Evolutionary conservation across 2,888 invertebrate species (phyloP).

Genomic region (Tortricodes alternella): DNA sequence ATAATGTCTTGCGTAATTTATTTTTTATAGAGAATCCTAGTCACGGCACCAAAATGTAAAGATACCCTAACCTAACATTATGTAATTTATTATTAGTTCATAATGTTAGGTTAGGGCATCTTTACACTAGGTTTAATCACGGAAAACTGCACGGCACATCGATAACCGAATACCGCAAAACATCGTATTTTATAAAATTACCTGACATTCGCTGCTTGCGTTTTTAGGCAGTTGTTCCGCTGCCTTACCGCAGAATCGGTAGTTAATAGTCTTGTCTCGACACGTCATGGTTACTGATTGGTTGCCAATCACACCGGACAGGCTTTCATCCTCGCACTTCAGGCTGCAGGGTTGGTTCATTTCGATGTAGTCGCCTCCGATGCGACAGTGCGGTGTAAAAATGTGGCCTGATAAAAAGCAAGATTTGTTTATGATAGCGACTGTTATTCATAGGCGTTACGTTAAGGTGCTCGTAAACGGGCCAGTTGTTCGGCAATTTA

Average conservation of each 20-base stretch:
- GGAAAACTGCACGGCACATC: too few relatives aligned
- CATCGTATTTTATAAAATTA: constrained; percentile 34
- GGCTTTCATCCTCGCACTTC: constrained; percentile 48
- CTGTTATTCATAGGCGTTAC: too few relatives aligned
- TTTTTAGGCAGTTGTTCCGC: constrained; percentile 37
- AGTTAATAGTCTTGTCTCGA: constrained; percentile 50
- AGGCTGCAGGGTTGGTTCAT: constrained; percentile 62
- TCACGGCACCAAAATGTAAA: too few relatives aligned
- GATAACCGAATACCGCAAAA: too few relatives aligned
- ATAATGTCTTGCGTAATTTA: too few relatives aligned
- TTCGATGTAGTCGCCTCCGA: constrained; percentile 55
- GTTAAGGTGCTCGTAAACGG: too few relatives aligned
- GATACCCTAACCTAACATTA: too few relatives aligned
- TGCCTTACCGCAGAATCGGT: constrained; percentile 47
- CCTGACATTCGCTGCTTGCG: constrained; percentile 46
- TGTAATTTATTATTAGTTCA: too few relatives aligned
- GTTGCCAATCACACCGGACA: constrained; percentile 43
- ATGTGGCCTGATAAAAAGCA: constrained; percentile 44
- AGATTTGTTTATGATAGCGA: not conserved
- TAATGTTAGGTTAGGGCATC: too few relatives aligned
- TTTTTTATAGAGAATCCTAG: too few relatives aligned
- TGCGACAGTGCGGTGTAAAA: constrained; percentile 56
- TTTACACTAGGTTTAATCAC: too few relatives aligned
- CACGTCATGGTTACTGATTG: constrained; percentile 62
- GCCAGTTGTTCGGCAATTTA: too few relatives aligned